Conservation (phyloP, 2,888 invertebrate species). For the Spilarctia lutea region DNA sequence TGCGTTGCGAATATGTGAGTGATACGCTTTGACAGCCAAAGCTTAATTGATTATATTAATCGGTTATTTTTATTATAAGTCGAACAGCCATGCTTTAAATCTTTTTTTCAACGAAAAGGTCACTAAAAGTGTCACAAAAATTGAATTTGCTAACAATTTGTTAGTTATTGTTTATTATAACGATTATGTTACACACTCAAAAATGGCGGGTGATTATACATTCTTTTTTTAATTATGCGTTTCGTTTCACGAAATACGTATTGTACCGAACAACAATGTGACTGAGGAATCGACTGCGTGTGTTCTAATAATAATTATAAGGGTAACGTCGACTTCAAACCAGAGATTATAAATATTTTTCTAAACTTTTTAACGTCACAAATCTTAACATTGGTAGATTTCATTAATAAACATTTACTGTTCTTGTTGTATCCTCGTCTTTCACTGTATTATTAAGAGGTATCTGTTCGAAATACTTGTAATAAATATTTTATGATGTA, state of each 20-base stretch:
- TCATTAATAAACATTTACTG: conserved; percentile 78
- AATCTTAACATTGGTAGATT: conserved; percentile 63
- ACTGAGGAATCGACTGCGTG: conserved; percentile 83
- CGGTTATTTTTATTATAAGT: conserved; percentile 50
- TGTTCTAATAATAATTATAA: conserved; percentile 69
- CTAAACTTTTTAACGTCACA: conserved; percentile 84
- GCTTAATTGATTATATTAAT: conserved; percentile 60
- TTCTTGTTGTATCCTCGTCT: conserved; percentile 71
- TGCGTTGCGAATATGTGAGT: conserved; percentile 54
- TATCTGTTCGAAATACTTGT: conserved; percentile 53
- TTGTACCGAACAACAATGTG: conserved; percentile 68
- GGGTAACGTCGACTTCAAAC: conserved; percentile 78
- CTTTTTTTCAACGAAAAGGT: conserved; percentile 68
- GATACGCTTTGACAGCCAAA: conserved; percentile 69
- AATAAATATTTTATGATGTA: conserved; percentile 63
- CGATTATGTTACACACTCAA: conserved; percentile 18
- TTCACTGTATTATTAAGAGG: conserved; percentile 48
- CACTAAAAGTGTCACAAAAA: conserved; percentile 78
- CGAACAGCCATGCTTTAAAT: conserved; percentile 57
- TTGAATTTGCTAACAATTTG: conserved; percentile 30
- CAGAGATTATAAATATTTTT: conserved; percentile 81
- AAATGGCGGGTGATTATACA: conserved; percentile 25
- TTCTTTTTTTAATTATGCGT: conserved; percentile 35
- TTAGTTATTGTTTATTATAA: conserved; percentile 35
- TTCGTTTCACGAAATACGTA: conserved; percentile 47